phyloP scores from a whole-genome alignment of 2,797 vertebrate species.

The Liparis tanakae region DNA sequence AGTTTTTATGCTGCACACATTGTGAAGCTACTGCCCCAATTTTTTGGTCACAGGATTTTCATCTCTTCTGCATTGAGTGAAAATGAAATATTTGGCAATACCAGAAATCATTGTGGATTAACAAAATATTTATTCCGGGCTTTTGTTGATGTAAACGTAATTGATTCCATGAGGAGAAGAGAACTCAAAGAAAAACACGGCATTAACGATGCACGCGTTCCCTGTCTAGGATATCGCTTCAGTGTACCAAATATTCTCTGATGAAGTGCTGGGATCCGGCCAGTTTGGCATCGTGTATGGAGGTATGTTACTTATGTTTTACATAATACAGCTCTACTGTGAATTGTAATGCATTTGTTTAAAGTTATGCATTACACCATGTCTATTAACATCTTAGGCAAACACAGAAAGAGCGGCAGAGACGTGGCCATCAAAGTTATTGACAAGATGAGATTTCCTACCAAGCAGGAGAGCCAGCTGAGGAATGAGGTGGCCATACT shows the following conservation, averaged over 20 bases:
- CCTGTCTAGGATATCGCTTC: constrained; percentile 93
- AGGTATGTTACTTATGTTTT: constrained; percentile 79
- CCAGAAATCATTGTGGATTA: constrained; percentile 40
- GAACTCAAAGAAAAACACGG: constrained; percentile 33
- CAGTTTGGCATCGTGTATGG: constrained; percentile 99
- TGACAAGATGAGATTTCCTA: constrained; percentile 98
- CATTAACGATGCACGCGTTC: constrained; percentile 36
- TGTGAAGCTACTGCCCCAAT: constrained; percentile 49
- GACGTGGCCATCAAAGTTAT: constrained; percentile 99
- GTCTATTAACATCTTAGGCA: constrained; percentile 80
- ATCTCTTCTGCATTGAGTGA: constrained; percentile 61
- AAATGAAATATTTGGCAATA: constrained; percentile 61
- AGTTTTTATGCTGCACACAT: constrained; percentile 39
- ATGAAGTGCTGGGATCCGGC: constrained; percentile 96
- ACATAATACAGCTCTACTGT: not conserved
- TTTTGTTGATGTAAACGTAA: constrained; percentile 38
- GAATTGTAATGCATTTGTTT: not conserved
- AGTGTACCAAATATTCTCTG: constrained; percentile 98
- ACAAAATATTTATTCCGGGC: not conserved
- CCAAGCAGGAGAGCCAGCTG: constrained; percentile 98
- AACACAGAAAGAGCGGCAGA: constrained; percentile 96
- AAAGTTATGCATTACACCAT: not conserved
- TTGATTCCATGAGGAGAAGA: constrained; percentile 17
- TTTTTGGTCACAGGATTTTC: constrained; percentile 33
- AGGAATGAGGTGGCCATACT: constrained; percentile 98